Evolutionary conservation across 2,888 invertebrate species (phyloP).

Genomic region (Junonia oenone): DNA sequence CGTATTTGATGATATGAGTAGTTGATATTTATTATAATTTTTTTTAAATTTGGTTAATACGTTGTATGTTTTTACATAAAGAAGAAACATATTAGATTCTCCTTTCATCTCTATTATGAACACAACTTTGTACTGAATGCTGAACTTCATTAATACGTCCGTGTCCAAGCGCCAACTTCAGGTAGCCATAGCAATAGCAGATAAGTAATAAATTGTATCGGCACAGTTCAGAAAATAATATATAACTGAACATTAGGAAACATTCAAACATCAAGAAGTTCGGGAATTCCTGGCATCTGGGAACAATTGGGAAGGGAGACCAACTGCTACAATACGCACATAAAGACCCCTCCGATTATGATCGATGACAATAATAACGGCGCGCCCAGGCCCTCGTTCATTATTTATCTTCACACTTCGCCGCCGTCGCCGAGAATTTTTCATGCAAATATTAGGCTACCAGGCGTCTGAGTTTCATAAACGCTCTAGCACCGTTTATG

Average conservation of each 20-base stretch:
- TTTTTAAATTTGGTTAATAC: too few species aligned
- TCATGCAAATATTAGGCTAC: conserved; percentile 55
- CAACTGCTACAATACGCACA: conserved; percentile 22
- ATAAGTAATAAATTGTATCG: neutral
- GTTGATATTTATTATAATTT: too few species aligned
- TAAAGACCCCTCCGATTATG: conserved; percentile 39
- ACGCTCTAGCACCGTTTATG: conserved; percentile 32
- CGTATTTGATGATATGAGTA: too few species aligned
- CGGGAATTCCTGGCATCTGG: conserved; percentile 14
- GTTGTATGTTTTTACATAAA: too few species aligned
- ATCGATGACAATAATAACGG: conserved; percentile 59
- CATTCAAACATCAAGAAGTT: neutral
- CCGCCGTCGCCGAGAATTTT: conserved; percentile 51
- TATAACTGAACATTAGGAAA: neutral
- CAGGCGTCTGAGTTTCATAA: conserved; percentile 34
- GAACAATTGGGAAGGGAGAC: conserved; percentile 18
- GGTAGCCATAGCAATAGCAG: neutral
- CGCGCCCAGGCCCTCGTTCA: conserved; percentile 47
- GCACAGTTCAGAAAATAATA: conserved; percentile 1
- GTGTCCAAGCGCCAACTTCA: neutral
- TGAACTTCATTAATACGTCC: neutral
- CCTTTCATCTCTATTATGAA: neutral
- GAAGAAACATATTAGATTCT: too few species aligned
- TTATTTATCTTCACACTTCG: conserved; percentile 65
- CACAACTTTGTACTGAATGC: neutral